Conservation (phyloP, 2,113 vertebrate species). For the Oenanthe melanoleuca region DNA sequence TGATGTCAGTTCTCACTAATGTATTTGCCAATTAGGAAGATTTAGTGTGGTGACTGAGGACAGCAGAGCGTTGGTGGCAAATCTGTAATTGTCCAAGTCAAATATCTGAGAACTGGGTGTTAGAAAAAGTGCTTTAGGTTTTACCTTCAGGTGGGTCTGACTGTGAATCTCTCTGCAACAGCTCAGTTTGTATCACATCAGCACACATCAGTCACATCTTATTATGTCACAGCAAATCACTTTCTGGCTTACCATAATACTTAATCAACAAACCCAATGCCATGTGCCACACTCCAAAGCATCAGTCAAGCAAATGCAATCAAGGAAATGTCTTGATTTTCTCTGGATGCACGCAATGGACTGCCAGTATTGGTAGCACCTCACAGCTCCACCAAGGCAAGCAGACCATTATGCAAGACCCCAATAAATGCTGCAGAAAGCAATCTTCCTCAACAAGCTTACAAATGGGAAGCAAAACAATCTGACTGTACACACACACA, state of each 20-base stretch:
- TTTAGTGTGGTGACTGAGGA: conserved; percentile 60
- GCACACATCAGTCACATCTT: conserved; percentile 26
- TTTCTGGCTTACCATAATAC: conserved; percentile 25
- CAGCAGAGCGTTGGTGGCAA: conserved; percentile 42
- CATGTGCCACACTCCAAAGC: background rate
- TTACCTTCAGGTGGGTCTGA: conserved; percentile 3
- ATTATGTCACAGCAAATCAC: background rate
- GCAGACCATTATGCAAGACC: background rate
- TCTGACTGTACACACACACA: background rate
- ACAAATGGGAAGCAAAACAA: background rate
- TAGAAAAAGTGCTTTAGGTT: conserved; percentile 55
- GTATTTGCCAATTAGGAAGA: conserved; percentile 68
- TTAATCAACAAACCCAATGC: conserved; percentile 38
- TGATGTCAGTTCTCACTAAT: conserved; percentile 64
- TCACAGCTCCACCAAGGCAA: background rate
- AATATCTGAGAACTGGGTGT: conserved; percentile 39
- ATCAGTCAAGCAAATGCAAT: conserved; percentile 20
- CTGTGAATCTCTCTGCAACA: background rate
- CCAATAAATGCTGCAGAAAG: background rate
- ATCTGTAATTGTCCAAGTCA: conserved; percentile 62
- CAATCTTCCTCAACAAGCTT: background rate
- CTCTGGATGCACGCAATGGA: background rate
- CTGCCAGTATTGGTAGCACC: background rate
- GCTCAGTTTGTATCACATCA: conserved; percentile 25
- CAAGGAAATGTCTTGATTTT: background rate